phyloP scores from a whole-genome alignment of 2,888 invertebrate species.

The Abrostola triplasia region DNA sequence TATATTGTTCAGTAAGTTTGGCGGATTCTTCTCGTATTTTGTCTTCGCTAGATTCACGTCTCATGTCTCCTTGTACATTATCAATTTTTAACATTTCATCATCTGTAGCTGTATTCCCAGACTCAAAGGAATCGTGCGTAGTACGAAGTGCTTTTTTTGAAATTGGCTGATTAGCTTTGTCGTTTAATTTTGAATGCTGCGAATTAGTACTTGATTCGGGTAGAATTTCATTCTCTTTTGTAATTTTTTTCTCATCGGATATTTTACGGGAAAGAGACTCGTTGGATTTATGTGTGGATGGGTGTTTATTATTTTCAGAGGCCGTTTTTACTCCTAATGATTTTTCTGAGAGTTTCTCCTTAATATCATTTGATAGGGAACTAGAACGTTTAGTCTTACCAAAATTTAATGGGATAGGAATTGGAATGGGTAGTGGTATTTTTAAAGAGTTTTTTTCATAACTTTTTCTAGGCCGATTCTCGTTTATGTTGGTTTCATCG shows the following conservation, averaged over 20 bases:
- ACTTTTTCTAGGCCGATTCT: not conserved
- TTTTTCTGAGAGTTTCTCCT: not conserved
- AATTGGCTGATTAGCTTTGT: conserved; percentile 1
- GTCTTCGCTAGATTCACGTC: not conserved
- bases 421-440: conserved; percentile 6
- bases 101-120: not conserved
- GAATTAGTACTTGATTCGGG: not conserved
- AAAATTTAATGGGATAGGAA: not conserved
- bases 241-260: not conserved
- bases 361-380: not conserved
- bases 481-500: conserved; percentile 2
- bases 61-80: not conserved
- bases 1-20: not conserved
- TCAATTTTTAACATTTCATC: not conserved
- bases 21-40: not conserved
- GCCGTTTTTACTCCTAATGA: not conserved
- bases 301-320: not conserved
- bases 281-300: not conserved
- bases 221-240: not conserved
- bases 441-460: not conserved
- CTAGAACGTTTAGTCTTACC: not conserved
- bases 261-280: not conserved
- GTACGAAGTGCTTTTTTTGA: conserved; percentile 9
- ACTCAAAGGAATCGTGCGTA: not conserved
- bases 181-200: not conserved